Percentiles rank a stretch among this genome's conserved stretches.
phyloP scores from a whole-genome alignment of 2,113 vertebrate species.

The Bubo bubo region DNA sequence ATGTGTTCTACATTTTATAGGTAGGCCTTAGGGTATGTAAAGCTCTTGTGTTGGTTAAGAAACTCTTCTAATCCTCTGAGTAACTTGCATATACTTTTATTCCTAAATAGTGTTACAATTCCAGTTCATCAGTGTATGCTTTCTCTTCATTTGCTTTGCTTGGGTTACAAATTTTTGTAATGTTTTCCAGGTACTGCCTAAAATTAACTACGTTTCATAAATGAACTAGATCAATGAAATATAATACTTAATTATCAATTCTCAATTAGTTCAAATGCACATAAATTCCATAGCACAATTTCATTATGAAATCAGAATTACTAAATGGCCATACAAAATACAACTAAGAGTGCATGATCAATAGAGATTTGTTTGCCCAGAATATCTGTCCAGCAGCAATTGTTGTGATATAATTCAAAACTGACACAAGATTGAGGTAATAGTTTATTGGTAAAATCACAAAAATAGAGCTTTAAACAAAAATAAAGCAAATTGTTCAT shows the following conservation, averaged over 20 bases:
- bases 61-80: not conserved
- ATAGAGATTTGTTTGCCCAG: not conserved
- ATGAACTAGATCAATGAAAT: not conserved
- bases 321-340: not conserved
- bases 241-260: not conserved
- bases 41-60: not conserved
- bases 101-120: not conserved
- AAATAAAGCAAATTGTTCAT: not conserved
- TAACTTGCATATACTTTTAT: not conserved
- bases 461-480: not conserved
- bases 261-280: not conserved
- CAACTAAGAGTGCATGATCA: not conserved
- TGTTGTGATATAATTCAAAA: not conserved
- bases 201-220: not conserved
- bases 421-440: not conserved
- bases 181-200: not conserved
- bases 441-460: not conserved
- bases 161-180: not conserved
- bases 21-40: not conserved
- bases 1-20: not conserved
- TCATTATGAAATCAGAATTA: not conserved
- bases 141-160: not conserved
- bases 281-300: not conserved
- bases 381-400: not conserved
- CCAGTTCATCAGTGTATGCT: not conserved